Evolutionary conservation across 1,140 invertebrate species (phyloP).

Genomic region (Catajapyx aquilonaris): DNA sequence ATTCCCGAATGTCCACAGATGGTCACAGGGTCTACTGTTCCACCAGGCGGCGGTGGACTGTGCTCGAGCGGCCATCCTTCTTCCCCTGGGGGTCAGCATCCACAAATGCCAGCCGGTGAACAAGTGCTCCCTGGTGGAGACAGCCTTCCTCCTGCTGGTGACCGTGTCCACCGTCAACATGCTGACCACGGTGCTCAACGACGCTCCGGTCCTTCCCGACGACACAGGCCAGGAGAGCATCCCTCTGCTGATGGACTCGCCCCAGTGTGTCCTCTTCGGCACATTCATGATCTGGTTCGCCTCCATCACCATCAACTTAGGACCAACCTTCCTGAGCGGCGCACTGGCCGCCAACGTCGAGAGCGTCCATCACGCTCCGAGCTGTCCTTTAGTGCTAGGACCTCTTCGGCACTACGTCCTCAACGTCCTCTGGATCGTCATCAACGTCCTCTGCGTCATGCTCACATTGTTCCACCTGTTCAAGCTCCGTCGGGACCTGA

Average conservation of each 20-base stretch:
- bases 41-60: slow-evolving; percentile 72
- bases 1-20: slow-evolving; percentile 38
- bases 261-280: slow-evolving; percentile 73
- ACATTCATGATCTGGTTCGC: slow-evolving; percentile 87
- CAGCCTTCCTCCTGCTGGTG: slow-evolving; percentile 66
- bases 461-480: slow-evolving; percentile 64
- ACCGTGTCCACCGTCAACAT: slow-evolving; percentile 80
- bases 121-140: slow-evolving; percentile 74
- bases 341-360: slow-evolving; percentile 64
- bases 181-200: slow-evolving; percentile 71
- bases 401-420: slow-evolving; percentile 70
- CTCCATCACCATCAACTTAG: slow-evolving; percentile 72
- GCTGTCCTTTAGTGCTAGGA: slow-evolving; percentile 55
- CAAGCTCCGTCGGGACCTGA: slow-evolving; percentile 64
- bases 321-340: slow-evolving; percentile 69
- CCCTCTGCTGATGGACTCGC: slow-evolving; percentile 51
- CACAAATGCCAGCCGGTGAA: slow-evolving; percentile 60
- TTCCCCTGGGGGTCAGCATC: slow-evolving; percentile 60
- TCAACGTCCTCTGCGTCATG: slow-evolving; percentile 66
- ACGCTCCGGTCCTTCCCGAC: slow-evolving; percentile 63
- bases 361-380: slow-evolving; percentile 47
- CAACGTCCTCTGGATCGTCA: slow-evolving; percentile 71
- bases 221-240: slow-evolving; percentile 18
- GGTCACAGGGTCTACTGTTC: slow-evolving; percentile 69
- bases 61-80: slow-evolving; percentile 51